phyloP scores from a whole-genome alignment of 2,888 invertebrate genomes.

The Caenorhabditis plicata region DNA sequence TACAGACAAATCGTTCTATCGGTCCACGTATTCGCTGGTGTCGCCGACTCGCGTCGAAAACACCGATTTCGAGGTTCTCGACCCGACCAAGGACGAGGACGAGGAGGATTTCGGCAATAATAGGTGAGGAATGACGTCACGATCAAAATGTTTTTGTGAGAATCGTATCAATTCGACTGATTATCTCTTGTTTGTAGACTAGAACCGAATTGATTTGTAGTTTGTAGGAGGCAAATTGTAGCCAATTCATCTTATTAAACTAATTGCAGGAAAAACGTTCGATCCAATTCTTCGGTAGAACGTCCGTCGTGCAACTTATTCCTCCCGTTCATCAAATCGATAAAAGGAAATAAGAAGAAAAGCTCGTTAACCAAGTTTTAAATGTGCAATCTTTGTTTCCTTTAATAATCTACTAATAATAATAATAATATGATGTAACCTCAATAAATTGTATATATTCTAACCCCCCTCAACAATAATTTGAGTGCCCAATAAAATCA shows the following conservation, averaged over 20 bases:
- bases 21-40: conserved; percentile 43
- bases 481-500: neutral
- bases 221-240: no score
- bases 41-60: conserved; percentile 33
- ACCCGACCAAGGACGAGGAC: conserved; percentile 14
- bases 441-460: no score
- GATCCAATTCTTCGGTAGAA: conserved; percentile 27
- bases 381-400: no score
- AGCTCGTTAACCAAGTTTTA: no score
- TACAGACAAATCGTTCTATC: conserved; percentile 44
- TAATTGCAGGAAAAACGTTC: conserved; percentile 14
- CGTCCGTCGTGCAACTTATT: conserved; percentile 25
- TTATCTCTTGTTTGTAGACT: no score
- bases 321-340: conserved; percentile 41
- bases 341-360: conserved; percentile 44
- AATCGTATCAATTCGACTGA: no score
- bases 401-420: no score
- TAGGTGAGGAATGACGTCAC: neutral
- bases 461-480: no score
- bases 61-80: conserved; percentile 29
- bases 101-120: neutral
- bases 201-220: no score
- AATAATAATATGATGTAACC: no score
- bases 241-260: no score
- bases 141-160: neutral